Conservation (phyloP, 2,113 vertebrate species). For the Eurypyga helias region DNA sequence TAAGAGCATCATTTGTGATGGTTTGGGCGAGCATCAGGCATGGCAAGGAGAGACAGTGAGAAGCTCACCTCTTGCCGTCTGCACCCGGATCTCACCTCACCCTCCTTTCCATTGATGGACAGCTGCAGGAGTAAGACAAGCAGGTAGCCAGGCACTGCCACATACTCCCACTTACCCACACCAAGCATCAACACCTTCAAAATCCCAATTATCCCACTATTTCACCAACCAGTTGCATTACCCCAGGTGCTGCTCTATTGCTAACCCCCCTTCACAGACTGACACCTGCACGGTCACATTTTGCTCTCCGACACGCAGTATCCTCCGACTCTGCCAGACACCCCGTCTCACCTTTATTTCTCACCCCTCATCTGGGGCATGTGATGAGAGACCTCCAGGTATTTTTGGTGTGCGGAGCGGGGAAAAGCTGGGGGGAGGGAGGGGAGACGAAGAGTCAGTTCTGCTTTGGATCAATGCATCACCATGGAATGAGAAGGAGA, state of each 20-base stretch:
- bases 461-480: neutral
- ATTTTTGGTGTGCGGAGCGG: neutral
- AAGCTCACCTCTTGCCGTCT: neutral
- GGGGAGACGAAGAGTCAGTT: neutral
- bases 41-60: accelerated
- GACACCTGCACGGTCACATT: accelerated
- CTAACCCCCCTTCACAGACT: neutral
- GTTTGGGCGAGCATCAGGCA: neutral
- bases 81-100: neutral
- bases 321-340: neutral
- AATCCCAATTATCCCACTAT: neutral
- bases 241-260: neutral
- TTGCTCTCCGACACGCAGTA: neutral
- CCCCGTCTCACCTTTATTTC: neutral
- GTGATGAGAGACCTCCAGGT: neutral
- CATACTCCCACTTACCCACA: neutral
- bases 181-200: neutral
- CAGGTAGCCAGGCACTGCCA: neutral
- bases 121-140: neutral
- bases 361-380: neutral
- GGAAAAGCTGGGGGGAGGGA: neutral
- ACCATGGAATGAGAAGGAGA: neutral
- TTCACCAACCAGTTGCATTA: neutral
- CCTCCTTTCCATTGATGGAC: accelerated
- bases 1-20: neutral